Evolutionary conservation across 2,113 vertebrate genomes (phyloP).

Genomic region (Halichoeres trimaculatus): DNA sequence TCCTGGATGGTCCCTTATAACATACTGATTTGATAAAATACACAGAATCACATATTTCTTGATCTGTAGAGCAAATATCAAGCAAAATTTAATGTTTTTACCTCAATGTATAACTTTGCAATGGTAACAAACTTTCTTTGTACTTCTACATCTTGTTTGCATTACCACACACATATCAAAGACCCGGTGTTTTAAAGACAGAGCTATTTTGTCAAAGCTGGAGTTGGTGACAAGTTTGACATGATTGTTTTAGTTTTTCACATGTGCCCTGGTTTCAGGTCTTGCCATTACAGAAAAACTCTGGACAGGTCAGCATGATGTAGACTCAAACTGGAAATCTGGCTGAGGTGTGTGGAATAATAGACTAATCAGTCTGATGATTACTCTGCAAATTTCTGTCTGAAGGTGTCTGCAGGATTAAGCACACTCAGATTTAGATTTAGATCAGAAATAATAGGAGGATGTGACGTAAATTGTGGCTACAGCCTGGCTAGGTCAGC

Average conservation of each 20-base stretch:
- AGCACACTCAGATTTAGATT: neutral
- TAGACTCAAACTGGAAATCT: conserved; percentile 32
- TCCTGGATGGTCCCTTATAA: too few relatives aligned
- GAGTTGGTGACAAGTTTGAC: neutral
- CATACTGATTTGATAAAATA: too few relatives aligned
- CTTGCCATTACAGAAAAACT: conserved; percentile 18
- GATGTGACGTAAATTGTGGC: neutral
- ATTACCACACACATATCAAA: neutral
- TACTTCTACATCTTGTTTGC: neutral
- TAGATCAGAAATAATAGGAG: neutral
- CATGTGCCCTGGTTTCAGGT: conserved; percentile 42
- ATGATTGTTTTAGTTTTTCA: conserved; percentile 41
- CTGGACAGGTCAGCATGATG: conserved; percentile 45
- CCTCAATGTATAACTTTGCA: too few relatives aligned
- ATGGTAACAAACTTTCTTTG: too few relatives aligned
- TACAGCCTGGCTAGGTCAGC: neutral
- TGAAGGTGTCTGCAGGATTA: neutral
- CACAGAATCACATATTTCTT: too few relatives aligned
- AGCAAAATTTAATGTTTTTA: too few relatives aligned
- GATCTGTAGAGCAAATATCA: too few relatives aligned
- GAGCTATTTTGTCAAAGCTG: too few relatives aligned
- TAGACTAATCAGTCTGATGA: conserved; percentile 43
- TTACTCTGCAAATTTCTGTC: conserved; percentile 10
- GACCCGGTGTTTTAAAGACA: too few relatives aligned
- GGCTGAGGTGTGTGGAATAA: conserved; percentile 46